A percentile compares a stretch with the other conserved stretches of the same genome.
These are phyloP conservation scores for Ciona savignyi DNA, from an alignment of 23 tunicate genomes.

Conservation along the genomic window DNA sequence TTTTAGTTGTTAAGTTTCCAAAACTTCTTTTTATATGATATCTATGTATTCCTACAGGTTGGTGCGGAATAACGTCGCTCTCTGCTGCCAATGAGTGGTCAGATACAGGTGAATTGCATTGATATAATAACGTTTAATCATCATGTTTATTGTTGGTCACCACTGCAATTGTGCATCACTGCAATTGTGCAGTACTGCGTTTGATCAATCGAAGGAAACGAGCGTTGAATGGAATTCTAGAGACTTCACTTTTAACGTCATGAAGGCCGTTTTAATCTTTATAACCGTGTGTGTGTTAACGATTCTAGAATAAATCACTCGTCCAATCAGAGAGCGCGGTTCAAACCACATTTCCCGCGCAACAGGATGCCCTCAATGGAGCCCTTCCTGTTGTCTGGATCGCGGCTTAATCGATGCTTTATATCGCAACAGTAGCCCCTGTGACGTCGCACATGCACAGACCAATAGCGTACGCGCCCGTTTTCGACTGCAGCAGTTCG, in stretches of 20 bases:
- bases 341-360: slow-evolving; percentile 1
- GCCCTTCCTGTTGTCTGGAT: neutral
- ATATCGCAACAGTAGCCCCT: neutral
- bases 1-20: no score
- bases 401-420: neutral
- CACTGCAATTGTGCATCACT: no score
- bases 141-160: no score
- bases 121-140: no score
- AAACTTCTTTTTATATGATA: no score
- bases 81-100: no score
- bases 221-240: neutral
- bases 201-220: neutral
- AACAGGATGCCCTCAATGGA: neutral
- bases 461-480: neutral
- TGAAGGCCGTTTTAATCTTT: neutral
- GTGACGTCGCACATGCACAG: neutral
- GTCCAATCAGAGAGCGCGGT: neutral
- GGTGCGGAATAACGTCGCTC: no score
- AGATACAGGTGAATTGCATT: no score
- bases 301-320: neutral
- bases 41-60: no score
- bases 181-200: neutral
- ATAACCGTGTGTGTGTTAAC: neutral
- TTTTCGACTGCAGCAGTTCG: no score
- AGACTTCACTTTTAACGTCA: neutral